These are phyloP conservation scores for Pissodes strobi DNA, from an alignment of 1,140 invertebrate species.

Conservation along the genomic window DNA sequence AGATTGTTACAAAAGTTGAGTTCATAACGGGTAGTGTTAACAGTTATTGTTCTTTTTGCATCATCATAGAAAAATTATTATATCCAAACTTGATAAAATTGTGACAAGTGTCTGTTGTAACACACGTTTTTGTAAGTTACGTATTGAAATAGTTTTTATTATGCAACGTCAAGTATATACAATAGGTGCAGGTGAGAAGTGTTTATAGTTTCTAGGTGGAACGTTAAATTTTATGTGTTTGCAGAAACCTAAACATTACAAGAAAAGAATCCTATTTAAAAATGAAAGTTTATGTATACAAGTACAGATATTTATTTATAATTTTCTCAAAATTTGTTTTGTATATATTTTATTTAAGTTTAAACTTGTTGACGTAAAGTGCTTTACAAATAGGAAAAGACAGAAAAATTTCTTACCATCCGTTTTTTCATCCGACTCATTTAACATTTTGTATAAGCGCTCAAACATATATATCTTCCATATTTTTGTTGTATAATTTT, in stretches of 20 bases:
- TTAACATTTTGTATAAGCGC: slow-evolving; percentile 9
- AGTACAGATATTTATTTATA: slow-evolving; percentile 1
- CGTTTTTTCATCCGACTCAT: not conserved
- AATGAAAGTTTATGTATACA: slow-evolving; percentile 2
- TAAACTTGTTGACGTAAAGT: slow-evolving; percentile 13
- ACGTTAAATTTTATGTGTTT: not conserved
- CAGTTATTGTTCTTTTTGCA: not conserved
- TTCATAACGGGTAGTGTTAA: too few relatives aligned
- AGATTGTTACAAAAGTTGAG: too few relatives aligned
- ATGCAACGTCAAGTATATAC: too few relatives aligned
- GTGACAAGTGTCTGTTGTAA: too few relatives aligned
- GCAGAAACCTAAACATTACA: too few relatives aligned
- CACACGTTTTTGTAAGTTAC: too few relatives aligned
- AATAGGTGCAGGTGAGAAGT: not conserved
- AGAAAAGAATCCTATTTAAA: too few relatives aligned
- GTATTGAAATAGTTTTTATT: slow-evolving; percentile 1
- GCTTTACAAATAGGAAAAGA: not conserved
- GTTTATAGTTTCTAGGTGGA: not conserved
- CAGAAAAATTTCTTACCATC: too few relatives aligned
- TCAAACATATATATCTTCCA: slow-evolving; percentile 13
- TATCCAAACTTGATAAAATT: not conserved
- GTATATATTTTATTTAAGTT: slow-evolving; percentile 21
- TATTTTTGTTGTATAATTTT: slow-evolving; percentile 5
- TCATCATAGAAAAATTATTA: slow-evolving; percentile 1
- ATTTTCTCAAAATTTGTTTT: slow-evolving; percentile 1